A percentile compares a stretch with the other conserved stretches of the same genome.
Conservation (phyloP, 2,113 vertebrate genomes). For the Eleginops maclovinus region DNA sequence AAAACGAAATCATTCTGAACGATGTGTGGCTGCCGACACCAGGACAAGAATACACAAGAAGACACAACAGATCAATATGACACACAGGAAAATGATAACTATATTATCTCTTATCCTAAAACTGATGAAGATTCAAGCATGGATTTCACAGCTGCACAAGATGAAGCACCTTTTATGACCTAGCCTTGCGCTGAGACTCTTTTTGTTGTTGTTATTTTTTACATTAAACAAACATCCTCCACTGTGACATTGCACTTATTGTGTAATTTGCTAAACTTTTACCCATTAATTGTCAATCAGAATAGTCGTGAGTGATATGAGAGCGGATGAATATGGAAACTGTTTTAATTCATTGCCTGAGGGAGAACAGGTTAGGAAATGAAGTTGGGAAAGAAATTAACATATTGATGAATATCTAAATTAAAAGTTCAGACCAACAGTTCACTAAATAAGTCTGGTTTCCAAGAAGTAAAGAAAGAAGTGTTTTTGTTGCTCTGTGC, state of each 20-base stretch:
- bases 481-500: background rate
- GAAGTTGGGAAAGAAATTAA: background rate
- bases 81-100: background rate
- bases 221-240: too few relatives aligned
- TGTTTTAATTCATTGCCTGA: constrained; percentile 14
- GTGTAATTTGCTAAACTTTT: background rate
- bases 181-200: background rate
- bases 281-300: constrained; percentile 22
- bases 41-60: too few relatives aligned
- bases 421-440: background rate
- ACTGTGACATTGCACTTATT: too few relatives aligned
- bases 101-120: constrained; percentile 26
- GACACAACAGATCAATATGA: too few relatives aligned
- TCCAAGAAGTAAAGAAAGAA: constrained; percentile 5
- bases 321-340: constrained; percentile 41
- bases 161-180: constrained; percentile 5
- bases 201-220: background rate
- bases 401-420: constrained; percentile 7
- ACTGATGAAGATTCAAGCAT: constrained; percentile 21
- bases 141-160: constrained; percentile 12
- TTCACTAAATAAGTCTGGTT: background rate
- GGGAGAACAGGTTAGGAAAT: constrained; percentile 9
- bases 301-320: constrained; percentile 31
- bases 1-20: background rate
- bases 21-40: background rate